Conservation (phyloP, 2,113 vertebrate genomes). For the Vireo altiloquus region DNA sequence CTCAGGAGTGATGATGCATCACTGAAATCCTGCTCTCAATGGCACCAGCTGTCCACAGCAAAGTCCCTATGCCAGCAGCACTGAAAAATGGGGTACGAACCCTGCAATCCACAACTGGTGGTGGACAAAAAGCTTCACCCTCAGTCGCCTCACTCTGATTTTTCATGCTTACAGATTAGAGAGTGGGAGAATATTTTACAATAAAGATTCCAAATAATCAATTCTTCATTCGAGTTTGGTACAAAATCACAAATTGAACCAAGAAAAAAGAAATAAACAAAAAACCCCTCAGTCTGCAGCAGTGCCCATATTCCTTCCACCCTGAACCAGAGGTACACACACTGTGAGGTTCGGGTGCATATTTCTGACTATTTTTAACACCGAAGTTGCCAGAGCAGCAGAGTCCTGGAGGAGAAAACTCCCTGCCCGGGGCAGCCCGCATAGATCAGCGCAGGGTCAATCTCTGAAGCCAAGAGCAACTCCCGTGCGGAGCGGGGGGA, state of each 20-base stretch:
- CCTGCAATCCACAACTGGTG: not conserved
- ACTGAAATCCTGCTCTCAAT: not conserved
- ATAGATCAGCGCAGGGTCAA: not conserved
- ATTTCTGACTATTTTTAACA: slow-evolving; percentile 8
- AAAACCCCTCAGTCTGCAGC: not conserved
- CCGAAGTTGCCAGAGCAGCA: not conserved
- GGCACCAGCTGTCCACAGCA: not conserved
- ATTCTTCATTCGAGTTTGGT: not conserved
- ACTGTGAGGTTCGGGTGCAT: not conserved
- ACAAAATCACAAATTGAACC: not conserved
- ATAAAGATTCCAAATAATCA: not conserved
- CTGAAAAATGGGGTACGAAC: accelerated
- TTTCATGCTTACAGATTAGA: not conserved
- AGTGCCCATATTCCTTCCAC: not conserved
- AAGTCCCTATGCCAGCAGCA: not conserved
- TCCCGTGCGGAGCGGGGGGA: not conserved
- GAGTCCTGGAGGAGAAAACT: not conserved
- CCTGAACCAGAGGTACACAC: not conserved
- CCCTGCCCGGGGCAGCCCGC: not conserved
- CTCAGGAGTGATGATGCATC: too few relatives aligned
- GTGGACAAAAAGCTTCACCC: not conserved
- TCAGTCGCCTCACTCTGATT: accelerated
- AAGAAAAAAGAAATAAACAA: not conserved
- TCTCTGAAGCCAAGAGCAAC: not conserved
- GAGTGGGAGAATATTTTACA: not conserved